Conservation (phyloP, 2,797 vertebrate species). For the Scleropages formosus region DNA sequence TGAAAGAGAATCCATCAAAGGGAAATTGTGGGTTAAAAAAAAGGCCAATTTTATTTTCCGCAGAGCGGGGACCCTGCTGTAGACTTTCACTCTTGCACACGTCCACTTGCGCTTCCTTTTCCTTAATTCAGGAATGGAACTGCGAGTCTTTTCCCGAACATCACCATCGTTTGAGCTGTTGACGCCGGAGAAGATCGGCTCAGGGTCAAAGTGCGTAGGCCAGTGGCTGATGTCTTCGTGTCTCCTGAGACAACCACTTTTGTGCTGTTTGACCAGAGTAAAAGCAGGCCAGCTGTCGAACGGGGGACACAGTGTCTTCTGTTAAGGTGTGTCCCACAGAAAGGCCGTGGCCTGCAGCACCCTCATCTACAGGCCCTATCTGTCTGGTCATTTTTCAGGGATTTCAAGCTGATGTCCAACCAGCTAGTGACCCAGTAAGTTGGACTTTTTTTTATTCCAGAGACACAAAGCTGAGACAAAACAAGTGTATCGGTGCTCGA, state of each 20-base stretch:
- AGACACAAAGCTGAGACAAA: too few species aligned
- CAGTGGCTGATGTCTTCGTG: not conserved
- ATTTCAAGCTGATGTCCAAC: slow-evolving; percentile 11
- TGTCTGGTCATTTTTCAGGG: slow-evolving; percentile 15
- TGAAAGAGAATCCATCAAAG: slow-evolving; percentile 5
- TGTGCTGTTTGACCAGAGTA: slow-evolving; percentile 19
- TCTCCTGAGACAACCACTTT: slow-evolving; percentile 13
- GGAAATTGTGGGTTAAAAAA: slow-evolving; percentile 13
- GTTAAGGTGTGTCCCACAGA: slow-evolving; percentile 15
- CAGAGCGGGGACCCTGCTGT: not conserved
- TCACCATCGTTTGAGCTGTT: slow-evolving; percentile 4
- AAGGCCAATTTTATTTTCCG: slow-evolving; percentile 14
- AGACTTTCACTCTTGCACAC: not conserved
- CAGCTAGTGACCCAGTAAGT: too few species aligned
- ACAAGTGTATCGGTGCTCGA: too few species aligned
- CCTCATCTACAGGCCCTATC: not conserved
- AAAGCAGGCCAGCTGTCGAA: slow-evolving; percentile 15
- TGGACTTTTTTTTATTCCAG: too few species aligned
- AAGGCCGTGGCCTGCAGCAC: slow-evolving; percentile 15
- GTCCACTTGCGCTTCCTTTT: slow-evolving; percentile 9
- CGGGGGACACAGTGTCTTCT: slow-evolving; percentile 13
- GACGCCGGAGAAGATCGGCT: not conserved
- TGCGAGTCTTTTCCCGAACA: not conserved
- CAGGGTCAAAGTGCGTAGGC: slow-evolving; percentile 2
- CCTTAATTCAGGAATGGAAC: not conserved